These are phyloP conservation scores for Lamprotornis superbus DNA, from an alignment of 2,113 vertebrate species.

Conservation along the genomic window DNA sequence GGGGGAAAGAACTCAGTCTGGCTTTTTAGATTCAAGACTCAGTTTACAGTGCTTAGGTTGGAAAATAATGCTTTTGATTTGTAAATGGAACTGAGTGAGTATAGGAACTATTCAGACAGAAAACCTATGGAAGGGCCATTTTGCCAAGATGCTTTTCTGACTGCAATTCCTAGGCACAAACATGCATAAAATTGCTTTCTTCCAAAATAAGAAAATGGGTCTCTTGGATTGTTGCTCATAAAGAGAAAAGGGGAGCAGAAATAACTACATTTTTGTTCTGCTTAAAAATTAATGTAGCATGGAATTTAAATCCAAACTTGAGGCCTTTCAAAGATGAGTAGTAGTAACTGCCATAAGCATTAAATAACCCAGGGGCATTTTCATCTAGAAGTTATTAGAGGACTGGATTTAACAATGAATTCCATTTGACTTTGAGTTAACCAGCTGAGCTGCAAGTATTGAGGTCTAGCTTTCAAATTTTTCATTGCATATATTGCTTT, in stretches of 20 bases:
- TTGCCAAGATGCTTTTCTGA: neutral
- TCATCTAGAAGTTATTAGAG: conserved; percentile 1
- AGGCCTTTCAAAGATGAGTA: neutral
- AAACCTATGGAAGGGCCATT: neutral
- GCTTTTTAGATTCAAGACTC: neutral
- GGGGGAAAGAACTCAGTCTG: neutral
- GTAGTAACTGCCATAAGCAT: neutral
- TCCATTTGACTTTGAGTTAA: neutral
- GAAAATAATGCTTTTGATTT: neutral
- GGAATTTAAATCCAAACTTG: conserved; percentile 9
- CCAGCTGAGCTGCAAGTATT: neutral
- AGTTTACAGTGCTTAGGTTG: neutral
- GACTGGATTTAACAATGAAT: neutral
- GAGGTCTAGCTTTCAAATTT: neutral
- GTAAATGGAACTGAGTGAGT: neutral
- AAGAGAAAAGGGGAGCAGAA: conserved; percentile 28
- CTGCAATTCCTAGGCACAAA: neutral
- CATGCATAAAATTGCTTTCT: conserved; percentile 33
- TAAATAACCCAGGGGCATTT: neutral
- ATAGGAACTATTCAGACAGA: neutral
- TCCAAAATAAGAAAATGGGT: conserved; percentile 8
- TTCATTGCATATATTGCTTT: neutral
- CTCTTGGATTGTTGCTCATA: neutral
- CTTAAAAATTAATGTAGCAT: conserved; percentile 3
- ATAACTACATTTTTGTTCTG: conserved; percentile 18